Base-by-base conservation (phyloP, 2,888 invertebrate species). In the Melinopterus prodromus region DNA sequence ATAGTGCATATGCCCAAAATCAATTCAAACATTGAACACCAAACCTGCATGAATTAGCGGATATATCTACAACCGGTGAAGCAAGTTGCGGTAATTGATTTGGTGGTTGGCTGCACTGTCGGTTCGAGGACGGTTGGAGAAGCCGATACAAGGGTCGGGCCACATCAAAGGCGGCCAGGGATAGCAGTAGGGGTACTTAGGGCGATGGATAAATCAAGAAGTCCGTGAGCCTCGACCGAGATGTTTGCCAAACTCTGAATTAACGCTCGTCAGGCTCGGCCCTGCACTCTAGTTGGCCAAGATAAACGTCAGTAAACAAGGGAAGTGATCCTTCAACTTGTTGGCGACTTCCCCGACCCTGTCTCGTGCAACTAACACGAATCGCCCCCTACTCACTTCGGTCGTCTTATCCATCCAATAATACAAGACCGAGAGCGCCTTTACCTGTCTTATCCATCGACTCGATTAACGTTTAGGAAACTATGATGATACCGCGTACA, bases 271-370 rank as follows among this genome's bases (percentile, higher is more conserved):
- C 53, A 53, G 53, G 7, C 53, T 53, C 53, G 53, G 12, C 53
- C 53, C 53, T 53, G 53, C 12, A 9, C 53, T 53, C 53, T 12
- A 53, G 9, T 53, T 53, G 53, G 9, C 53, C 53, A 53, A 53
- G 53, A 53, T 53, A 53, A 53, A 53, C 53, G 53, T 53, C 53
- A 53, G 53, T 53, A 53, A 53, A 53, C 53, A 53, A 53, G 53
- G 1, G 53, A 53, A 53, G 53, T 12, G 7, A 53, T 53, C 53
- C 53, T 53, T 53, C 53, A 53, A 53, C 53, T 53, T 53, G 53
- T 53, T 53, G 53, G 53, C 7, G 53, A 12, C 53, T 53, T 53
- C 9, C 12, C 53, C 12, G 9, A 2, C 7, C 53, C 12, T 53
- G 7, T 9, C 53, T 53, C 53, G 5, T 12, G 53, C 12, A 53